Evolutionary conservation across 2,888 invertebrate genomes (phyloP), one percentile per base, ranked within the genome.

Genomic region (Aricia artaxerxes): DNA sequence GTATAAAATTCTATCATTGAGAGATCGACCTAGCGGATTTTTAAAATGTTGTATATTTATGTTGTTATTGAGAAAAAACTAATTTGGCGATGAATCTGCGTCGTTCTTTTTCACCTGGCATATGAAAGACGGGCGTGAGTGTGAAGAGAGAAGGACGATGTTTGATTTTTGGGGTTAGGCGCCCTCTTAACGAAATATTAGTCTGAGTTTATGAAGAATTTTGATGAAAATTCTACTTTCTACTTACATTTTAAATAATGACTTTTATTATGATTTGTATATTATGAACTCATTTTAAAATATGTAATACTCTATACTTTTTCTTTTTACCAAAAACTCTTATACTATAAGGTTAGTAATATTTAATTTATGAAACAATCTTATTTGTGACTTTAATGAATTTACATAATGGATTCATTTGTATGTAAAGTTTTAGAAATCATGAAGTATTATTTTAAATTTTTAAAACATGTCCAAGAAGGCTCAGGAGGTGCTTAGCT

Each of bases 401-500:
- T 69, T 69, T 38, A 69, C 57, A 57, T 7, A 49, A 49, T 57
- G 16, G 16, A 16, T 57, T 57, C 16, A 16, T 49, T 49, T 49
- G 49, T 53, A 13, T 53, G 53, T 53, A 13, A 4, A 53, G 53
- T 53, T 44, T 44, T 44, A 53, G 2, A 57, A 53, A 53, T 49
- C 9, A 13, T 13, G 35, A 69, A 13, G 4, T 4, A 3, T 35
- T 13, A 13, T 13, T 1, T 24, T 69, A 4, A 9, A 35, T 35
- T 64, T 64, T 13, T 13, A 35, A 35, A 35, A 11, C 2, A 24
- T 13, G 31, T 11, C 6, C 24, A 4, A 24, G 2, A 78, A 61
- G 61, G 24, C 40, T 73, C 77, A 60, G 77, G 73, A 75, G 75
- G 49, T 75, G 44, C 44, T 75, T 16, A 49, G 40, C 7, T 44